Percentiles rank a stretch among this genome's conserved stretches.
phyloP scores from a whole-genome alignment of 2,797 vertebrate genomes.

The Liasis olivaceus region DNA sequence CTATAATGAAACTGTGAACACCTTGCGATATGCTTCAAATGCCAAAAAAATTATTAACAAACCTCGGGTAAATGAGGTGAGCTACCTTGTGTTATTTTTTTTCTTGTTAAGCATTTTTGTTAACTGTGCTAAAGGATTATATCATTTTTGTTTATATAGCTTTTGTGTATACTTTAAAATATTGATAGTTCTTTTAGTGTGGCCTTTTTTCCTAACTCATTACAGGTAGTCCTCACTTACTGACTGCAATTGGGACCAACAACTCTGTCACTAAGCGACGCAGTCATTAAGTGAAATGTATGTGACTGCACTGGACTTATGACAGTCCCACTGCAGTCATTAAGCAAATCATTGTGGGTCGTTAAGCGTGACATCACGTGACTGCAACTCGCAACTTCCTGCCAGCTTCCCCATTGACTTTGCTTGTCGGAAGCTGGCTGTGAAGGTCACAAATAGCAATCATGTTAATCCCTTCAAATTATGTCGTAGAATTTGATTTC shows the following conservation, averaged over 20 bases:
- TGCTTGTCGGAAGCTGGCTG: neutral
- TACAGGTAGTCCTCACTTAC: neutral
- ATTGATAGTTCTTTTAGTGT: neutral
- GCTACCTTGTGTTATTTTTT: conserved; percentile 35
- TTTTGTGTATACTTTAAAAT: neutral
- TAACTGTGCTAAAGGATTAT: neutral
- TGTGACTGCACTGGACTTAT: neutral
- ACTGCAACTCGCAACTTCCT: neutral
- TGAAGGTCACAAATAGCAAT: neutral
- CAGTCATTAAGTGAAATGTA: neutral
- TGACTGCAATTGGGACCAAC: neutral
- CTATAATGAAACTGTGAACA: conserved; percentile 96
- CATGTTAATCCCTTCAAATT: no score
- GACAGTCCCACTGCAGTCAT: neutral
- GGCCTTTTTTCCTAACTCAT: neutral
- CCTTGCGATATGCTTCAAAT: conserved; percentile 93
- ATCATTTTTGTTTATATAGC: neutral
- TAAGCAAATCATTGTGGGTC: neutral
- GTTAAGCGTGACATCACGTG: neutral
- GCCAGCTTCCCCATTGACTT: neutral
- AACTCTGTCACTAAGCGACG: neutral
- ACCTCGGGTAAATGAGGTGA: conserved; percentile 95
- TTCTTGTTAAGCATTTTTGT: conserved; percentile 8
- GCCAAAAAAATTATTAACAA: conserved; percentile 97
- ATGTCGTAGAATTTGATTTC: no score